Evolutionary conservation across 2,797 vertebrate genomes (phyloP).

Genomic region (Steatocranus sp.): DNA sequence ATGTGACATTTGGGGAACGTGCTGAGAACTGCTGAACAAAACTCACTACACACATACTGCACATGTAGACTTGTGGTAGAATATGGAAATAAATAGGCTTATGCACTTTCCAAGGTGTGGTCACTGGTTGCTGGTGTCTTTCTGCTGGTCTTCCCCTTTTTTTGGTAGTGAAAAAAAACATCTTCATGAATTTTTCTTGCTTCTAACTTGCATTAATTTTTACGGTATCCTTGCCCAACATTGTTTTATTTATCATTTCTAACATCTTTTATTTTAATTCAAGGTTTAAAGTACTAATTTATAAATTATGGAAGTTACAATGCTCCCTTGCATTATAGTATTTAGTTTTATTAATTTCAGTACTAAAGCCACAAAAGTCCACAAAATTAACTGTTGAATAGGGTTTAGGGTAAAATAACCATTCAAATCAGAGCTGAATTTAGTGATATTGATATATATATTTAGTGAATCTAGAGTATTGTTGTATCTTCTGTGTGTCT

Average conservation of each 20-base stretch:
- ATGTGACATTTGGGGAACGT: constrained; percentile 9
- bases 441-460: neutral
- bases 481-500: neutral
- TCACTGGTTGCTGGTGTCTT: neutral
- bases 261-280: neutral
- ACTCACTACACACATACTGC: neutral
- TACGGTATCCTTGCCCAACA: neutral
- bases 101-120: constrained; percentile 32
- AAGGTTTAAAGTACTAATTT: neutral
- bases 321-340: neutral
- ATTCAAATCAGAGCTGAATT: neutral
- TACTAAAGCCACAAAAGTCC: neutral
- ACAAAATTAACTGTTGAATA: neutral
- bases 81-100: constrained; percentile 17
- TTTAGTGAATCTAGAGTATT: neutral
- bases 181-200: neutral
- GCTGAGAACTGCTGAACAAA: neutral
- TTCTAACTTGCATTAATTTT: neutral
- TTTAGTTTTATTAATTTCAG: neutral
- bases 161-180: neutral
- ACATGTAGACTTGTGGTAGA: constrained; percentile 12
- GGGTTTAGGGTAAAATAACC: neutral
- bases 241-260: neutral
- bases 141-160: neutral
- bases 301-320: neutral